Base-by-base conservation (phyloP, 2,888 invertebrate genomes). In the Auanema freiburgensis region DNA sequence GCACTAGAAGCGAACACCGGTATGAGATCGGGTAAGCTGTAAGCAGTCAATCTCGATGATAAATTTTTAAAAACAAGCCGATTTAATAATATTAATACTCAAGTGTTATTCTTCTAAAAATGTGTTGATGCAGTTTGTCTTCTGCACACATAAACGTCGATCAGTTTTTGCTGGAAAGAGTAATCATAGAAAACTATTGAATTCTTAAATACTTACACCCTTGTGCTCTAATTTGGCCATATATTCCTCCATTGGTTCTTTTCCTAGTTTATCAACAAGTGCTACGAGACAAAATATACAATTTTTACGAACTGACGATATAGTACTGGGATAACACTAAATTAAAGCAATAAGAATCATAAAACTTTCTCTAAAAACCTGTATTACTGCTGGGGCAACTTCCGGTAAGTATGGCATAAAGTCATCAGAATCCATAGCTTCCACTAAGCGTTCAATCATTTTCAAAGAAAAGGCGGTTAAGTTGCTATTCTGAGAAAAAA, bases 251-350 rank as follows among this genome's bases (percentile, higher is more conserved):
- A 95, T 88, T 44, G 89, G 88, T 25, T 75, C 78, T 57, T 93
- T 92, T 0, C 95, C 95, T 10, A 93, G 90, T 46, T 90, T 90
- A 83, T 91, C 89, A 81, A 96, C 92, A 79, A 96, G 89, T 53
- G 93, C 92, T 4, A 97, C 96, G 90, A 97, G 92, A 83, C 95
- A 95, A 87, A 97, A 95, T 18, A 96, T 93, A 12, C 93, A 92
- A 76, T 94, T 93, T 85, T 97, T 97, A 55, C 97, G 89, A 25
- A 97, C 93, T 1, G 51, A 11, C 14, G 72, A 92, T 90, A 59
- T 93, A 93, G 85, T 94, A 92, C 46, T 41, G 21, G 21, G 21
- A 23, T 60, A 60, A 25, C 60, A 60, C 60, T 60, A 18, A 59
- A 60, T 25, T 5, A 46, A 16, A 3, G 10, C 10, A 10, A 5